Evolutionary conservation across 2,113 vertebrate species (phyloP), one percentile per base, ranked within the genome.

Genomic region (Xiphias gladius): DNA sequence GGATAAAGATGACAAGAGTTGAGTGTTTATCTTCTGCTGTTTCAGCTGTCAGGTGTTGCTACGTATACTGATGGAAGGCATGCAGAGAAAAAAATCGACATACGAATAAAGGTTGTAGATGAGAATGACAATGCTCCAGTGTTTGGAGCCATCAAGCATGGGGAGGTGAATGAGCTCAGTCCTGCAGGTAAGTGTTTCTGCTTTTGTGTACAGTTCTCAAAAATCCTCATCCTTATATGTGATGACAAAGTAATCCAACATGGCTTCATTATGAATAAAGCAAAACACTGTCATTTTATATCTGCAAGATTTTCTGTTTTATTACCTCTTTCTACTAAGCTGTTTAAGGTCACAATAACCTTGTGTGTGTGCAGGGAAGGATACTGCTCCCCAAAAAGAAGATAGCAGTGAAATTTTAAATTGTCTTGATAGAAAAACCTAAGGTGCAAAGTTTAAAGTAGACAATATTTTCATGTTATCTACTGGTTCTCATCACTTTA

Each of bases 81-180:
- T 0, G 94, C 88, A 43, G 95, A 96, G 66, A 72, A 61, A 12
- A 73, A 87, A 8, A 92, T 95, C 41, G 77, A 86, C 9, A 48
- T 96, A 35, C 74, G 52, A 20, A 77, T 96, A 74, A 89, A 90
- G 58, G 93, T 96, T 26, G 0, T 65, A 2, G 95, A 96, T 84
- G 39, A 90, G 32, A 96, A 96, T 35, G 95, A 96, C 84, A 94
- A 94, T 14, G 0, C 65, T 13, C 95, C 95, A 4, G 22, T 80
- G 14, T 96, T 96, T 81, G 37, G 26, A 1, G 0, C 0, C 1
- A 81, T 86, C 0, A 0, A 3, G 0, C 1, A 55, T 0, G 91
- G 54, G 17, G 1, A 0, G 1, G 83, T 96, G 48, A 0, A 66
- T 0, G 95, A 95, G 66, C 85, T 35, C 52, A 95, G 92, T 79